Conservation (phyloP, 2,113 vertebrate genomes). For the Neolamprologus variostigma region DNA sequence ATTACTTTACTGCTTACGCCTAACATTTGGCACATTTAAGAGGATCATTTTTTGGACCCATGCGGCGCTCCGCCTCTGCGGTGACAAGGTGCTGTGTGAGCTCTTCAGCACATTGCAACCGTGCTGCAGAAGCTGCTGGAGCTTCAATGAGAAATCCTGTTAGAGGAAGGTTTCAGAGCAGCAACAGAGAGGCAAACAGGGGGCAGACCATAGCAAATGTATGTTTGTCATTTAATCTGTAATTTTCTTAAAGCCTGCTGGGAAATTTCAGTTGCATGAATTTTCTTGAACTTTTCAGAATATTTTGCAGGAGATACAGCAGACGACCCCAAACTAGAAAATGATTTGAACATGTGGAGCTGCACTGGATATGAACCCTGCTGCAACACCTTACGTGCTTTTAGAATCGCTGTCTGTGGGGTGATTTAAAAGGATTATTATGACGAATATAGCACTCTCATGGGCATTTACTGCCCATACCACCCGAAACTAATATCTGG, state of each 20-base stretch:
- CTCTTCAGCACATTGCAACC: not conserved
- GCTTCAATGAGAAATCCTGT: conserved; percentile 13
- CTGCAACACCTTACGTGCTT: not conserved
- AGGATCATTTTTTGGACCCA: conserved; percentile 29
- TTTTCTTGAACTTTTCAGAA: not conserved
- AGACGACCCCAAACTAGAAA: not conserved
- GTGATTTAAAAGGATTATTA: not conserved
- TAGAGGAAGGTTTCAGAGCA: not conserved
- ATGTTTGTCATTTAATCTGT: conserved; percentile 11
- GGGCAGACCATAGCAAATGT: not conserved
- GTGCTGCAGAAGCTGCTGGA: conserved; percentile 10
- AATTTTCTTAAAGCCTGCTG: not conserved
- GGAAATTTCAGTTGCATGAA: not conserved
- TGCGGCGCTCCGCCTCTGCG: not conserved
- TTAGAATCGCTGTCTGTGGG: not conserved
- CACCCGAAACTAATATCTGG: not conserved
- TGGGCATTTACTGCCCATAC: not conserved
- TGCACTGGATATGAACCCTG: conserved; percentile 4
- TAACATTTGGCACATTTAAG: conserved; percentile 21
- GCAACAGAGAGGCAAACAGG: not conserved
- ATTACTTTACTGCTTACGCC: conserved; percentile 14
- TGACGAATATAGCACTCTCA: not conserved
- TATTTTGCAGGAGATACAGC: not conserved
- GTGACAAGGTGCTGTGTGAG: conserved; percentile 30
- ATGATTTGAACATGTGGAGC: not conserved